Evolutionary conservation across 2,797 vertebrate genomes (phyloP), one percentile per base, ranked within the genome.

Genomic region (Poecilia picta): DNA sequence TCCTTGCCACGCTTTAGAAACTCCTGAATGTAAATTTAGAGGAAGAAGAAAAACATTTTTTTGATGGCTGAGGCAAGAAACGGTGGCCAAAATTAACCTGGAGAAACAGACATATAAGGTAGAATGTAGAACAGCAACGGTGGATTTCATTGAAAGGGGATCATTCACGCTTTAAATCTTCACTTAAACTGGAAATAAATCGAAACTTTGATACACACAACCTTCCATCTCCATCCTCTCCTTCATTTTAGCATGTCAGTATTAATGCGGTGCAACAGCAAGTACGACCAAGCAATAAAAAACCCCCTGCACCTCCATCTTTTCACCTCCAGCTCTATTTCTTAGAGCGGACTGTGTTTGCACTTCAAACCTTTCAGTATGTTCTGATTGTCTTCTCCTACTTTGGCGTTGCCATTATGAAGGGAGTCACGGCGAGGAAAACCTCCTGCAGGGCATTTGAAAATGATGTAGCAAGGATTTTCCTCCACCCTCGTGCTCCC

Each of bases 231-330:
- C 55, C 83, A 77, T 43, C 31, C 64, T 77, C 77, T 86, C 72
- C 74, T 47, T 75, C 70, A 79, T 83, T 49, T 87, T 80, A 87
- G 88, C 88, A 91, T 90, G 86, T 89, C 92, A 89, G 91, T 92
- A 89, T 91, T 90, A 86, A 75, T 10, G 33, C 75, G 76, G 73
- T 85, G 78, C 85, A 86, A 88, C 81, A 83, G 79, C 81, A 89
- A 85, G 76, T 57, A 90, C 83, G 86, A 89, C 88, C 84, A 36
- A 95, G 93, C 92, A 94, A 93, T 93, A 93, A 90, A 83, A 72
- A 90, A 57, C 76, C 66, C 72, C 66, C 75, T 74, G 85, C 87
- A 75, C 79, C 84, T 76, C 33, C 39, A 79, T 47, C 47, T 73
- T 59, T 80, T 47, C 73, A 71, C 68, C 68, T 79, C 75, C 83